Evolutionary conservation across 2,888 invertebrate genomes (phyloP).

Genomic region (Caenorhabditis sp.): DNA sequence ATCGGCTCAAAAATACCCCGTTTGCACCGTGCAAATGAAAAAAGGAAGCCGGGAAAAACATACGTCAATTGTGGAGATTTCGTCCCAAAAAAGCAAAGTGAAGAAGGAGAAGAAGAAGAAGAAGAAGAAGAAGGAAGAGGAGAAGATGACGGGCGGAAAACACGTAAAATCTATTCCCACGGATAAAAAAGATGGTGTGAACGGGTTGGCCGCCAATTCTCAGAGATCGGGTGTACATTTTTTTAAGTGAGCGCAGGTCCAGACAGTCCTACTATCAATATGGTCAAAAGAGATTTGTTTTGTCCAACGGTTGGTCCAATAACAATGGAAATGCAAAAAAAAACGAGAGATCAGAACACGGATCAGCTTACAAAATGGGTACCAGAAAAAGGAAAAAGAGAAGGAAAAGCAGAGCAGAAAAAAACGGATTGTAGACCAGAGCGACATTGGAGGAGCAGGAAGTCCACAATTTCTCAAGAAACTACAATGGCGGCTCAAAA

Average conservation of each 20-base stretch:
- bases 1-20: constrained; percentile 35
- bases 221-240: too few relatives aligned
- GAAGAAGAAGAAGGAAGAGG: constrained; percentile 16
- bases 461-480: constrained; percentile 1
- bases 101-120: constrained; percentile 3
- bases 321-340: constrained; percentile 17
- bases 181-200: neutral
- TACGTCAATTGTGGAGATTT: constrained; percentile 50
- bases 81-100: constrained; percentile 24
- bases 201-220: too few relatives aligned
- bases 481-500: constrained; percentile 21
- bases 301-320: neutral
- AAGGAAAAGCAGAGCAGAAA: constrained; percentile 1
- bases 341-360: constrained; percentile 12
- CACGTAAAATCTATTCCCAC: constrained; percentile 4
- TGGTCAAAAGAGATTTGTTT: neutral
- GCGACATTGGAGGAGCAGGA: neutral
- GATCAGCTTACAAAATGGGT: constrained; percentile 8
- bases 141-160: constrained; percentile 24
- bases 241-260: too few relatives aligned
- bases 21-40: constrained; percentile 42
- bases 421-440: neutral
- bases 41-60: constrained; percentile 39
- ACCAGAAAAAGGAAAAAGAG: neutral
- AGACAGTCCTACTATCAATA: neutral